Evolutionary conservation across 1,140 invertebrate species (phyloP), one percentile per base, ranked within the genome.

Genomic region (Ylistrum balloti): DNA sequence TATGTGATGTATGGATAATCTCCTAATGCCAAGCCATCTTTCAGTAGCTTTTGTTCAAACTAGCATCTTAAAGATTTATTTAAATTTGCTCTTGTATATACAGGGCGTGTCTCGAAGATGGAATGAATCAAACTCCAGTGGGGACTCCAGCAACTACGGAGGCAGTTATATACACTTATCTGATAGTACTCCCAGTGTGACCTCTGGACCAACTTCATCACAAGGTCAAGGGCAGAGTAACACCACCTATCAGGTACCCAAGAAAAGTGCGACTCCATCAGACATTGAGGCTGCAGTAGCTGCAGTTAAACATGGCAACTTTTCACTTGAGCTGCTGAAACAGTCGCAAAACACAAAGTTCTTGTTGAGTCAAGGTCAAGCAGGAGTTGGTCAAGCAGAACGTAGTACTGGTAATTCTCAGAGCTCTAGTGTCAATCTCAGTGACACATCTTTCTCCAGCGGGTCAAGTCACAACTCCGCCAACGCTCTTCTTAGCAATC

Each of bases 281-380:
- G 56, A 74, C 56, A 74, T 74, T 74, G 56, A 74, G n/a, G n/a
- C 56, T 74, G 56, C 56, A 9, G 56, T 74, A 28, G 56, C 56
- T 28, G 56, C 91, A 20, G 91, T 93, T n/a, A 92, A 93, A 45
- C 92, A 93, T 90, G 95, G 95, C 32, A 95, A 95, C 91, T 94
- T 95, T 89, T 92, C 94, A 3, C 92, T 95, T 48, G 95, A 95
- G 92, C 91, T 95, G 22, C 92, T 95, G 48, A 95, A 95, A 90
- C 95, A 95, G 90, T 93, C 94, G 33, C 95, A 95, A 91, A 95
- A 95, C 86, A 95, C 95, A 11, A 95, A 95, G 90, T 95, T 94
- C 86, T 91, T 95, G 85, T 89, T 95, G 13, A 94, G 93, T 45
- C 94, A 95, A 45, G 93, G 94, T 41, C 90, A 93, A 33, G 90